Conservation (phyloP, 2,797 vertebrate genomes). For the Taenioides sp. region DNA sequence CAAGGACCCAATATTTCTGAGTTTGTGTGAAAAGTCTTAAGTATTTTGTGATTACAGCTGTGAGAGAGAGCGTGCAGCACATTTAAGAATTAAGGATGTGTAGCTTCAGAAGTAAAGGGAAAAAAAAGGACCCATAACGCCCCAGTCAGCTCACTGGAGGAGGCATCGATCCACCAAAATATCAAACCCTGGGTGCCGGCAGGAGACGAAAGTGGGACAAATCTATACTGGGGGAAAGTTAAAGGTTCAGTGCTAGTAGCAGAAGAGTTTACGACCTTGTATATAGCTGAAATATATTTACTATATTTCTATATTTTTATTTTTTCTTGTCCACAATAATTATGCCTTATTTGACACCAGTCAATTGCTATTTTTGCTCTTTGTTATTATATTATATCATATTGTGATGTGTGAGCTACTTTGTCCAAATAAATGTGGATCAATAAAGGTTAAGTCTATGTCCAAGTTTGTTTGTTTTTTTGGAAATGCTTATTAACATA, state of each 20-base stretch:
- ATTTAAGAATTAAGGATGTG: conserved; percentile 52
- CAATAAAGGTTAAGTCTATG: too few species aligned
- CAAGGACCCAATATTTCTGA: neutral
- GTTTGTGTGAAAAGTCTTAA: conserved; percentile 31
- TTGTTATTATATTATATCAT: too few species aligned
- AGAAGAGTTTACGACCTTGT: too few species aligned
- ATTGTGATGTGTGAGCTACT: too few species aligned
- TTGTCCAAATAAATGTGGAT: too few species aligned
- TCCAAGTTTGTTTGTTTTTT: too few species aligned
- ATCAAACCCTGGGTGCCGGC: conserved; percentile 32
- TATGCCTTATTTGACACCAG: too few species aligned
- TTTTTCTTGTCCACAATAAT: too few species aligned
- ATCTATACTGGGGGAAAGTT: neutral
- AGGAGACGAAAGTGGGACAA: conserved; percentile 39
- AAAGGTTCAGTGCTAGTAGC: neutral
- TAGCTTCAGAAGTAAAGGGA: conserved; percentile 24
- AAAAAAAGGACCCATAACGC: conserved; percentile 30
- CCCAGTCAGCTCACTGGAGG: conserved; percentile 53
- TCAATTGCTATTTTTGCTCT: too few species aligned
- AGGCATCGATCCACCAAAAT: conserved; percentile 44
- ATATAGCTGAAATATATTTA: too few species aligned
- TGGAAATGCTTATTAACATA: too few species aligned
- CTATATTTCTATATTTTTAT: too few species aligned
- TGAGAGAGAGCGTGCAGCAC: conserved; percentile 44
- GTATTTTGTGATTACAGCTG: conserved; percentile 52